Conservation (phyloP, 2,797 vertebrate species). For the Nothura maculosa region DNA sequence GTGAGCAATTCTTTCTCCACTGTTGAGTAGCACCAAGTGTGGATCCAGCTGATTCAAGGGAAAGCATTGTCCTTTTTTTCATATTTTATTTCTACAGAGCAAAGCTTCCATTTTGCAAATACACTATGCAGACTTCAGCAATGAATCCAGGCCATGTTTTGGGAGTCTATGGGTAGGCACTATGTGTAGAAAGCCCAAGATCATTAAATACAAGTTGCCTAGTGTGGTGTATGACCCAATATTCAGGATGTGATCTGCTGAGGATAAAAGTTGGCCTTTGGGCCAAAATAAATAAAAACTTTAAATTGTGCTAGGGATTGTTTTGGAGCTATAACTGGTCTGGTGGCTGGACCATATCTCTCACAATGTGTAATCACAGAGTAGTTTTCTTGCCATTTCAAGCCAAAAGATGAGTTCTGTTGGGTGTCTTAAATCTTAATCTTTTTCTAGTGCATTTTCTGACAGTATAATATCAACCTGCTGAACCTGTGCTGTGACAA, state of each 20-base stretch:
- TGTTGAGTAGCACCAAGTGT: not conserved
- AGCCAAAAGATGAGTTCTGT: not conserved
- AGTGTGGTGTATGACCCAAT: not conserved
- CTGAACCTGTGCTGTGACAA: not conserved
- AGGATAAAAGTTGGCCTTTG: not conserved
- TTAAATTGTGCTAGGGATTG: not conserved
- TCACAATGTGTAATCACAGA: not conserved
- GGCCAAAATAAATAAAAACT: not conserved
- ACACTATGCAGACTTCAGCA: not conserved
- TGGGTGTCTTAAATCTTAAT: not conserved
- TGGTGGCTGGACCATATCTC: not conserved
- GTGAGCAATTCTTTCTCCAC: not conserved
- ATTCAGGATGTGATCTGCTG: not conserved
- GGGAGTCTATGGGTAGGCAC: not conserved
- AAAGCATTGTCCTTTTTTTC: not conserved
- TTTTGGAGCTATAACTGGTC: not conserved
- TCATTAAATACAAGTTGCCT: not conserved
- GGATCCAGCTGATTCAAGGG: not conserved
- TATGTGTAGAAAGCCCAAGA: not conserved
- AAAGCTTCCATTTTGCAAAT: not conserved
- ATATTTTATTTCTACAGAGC: not conserved
- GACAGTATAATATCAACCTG: not conserved
- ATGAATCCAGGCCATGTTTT: not conserved
- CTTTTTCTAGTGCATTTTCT: not conserved
- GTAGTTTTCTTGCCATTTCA: not conserved